Conservation (phyloP, 2,888 invertebrate species). For the Aporophyla nigra region DNA sequence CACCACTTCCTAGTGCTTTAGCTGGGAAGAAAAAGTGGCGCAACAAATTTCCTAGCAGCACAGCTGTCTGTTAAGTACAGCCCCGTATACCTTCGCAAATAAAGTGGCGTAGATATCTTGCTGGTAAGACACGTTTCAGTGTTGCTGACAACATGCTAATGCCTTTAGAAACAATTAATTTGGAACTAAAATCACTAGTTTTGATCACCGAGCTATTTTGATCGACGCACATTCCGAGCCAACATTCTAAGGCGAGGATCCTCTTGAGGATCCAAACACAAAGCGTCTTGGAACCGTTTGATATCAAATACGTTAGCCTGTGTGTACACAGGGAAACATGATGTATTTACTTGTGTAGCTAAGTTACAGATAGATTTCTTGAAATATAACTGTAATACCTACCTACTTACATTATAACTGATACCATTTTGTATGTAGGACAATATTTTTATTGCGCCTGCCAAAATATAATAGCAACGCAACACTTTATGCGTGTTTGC, state of each 20-base stretch:
- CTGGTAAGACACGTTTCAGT: neutral
- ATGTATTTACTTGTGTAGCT: neutral
- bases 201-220: neutral
- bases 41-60: too few relatives aligned
- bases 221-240: neutral
- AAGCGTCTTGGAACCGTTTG: constrained; percentile 23
- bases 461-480: constrained; percentile 10
- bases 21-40: too few relatives aligned
- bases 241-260: constrained; percentile 15
- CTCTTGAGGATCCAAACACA: constrained; percentile 22
- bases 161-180: neutral
- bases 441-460: neutral
- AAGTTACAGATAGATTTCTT: neutral
- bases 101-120: neutral
- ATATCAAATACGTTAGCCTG: constrained; percentile 17
- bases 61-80: too few relatives aligned
- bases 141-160: neutral
- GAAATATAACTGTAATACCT: neutral
- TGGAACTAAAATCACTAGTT: neutral
- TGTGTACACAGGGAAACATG: neutral
- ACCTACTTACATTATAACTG: neutral
- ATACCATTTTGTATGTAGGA: neutral
- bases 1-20: too few relatives aligned
- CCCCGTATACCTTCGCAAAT: neutral
- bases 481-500: neutral